Conservation (phyloP, 2,888 invertebrate genomes). For the Drosophila borborema region DNA sequence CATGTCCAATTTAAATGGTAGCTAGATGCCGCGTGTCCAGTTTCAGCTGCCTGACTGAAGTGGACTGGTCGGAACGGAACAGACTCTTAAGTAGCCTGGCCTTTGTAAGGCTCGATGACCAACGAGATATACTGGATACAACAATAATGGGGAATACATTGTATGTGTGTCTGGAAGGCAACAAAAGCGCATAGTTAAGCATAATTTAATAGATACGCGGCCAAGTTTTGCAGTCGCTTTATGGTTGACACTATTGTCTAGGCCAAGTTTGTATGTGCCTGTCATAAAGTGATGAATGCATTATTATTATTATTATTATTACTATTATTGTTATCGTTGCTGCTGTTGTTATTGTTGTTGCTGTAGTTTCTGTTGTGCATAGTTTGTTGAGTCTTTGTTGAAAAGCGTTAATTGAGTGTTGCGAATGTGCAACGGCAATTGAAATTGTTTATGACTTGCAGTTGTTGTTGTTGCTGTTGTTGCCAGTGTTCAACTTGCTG, state of each 20-base stretch:
- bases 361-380: conserved; percentile 43
- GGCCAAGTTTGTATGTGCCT: conserved; percentile 75
- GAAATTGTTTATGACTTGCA: conserved; percentile 80
- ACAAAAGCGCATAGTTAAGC: conserved; percentile 78
- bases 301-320: conserved; percentile 67
- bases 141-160: conserved; percentile 33
- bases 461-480: conserved; percentile 48
- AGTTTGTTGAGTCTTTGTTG: conserved; percentile 70
- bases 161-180: conserved; percentile 41
- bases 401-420: conserved; percentile 81
- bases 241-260: conserved; percentile 79
- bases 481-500: conserved; percentile 9
- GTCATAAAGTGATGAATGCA: conserved; percentile 79
- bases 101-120: conserved; percentile 53
- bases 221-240: conserved; percentile 62
- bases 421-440: conserved; percentile 79
- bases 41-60: conserved; percentile 27
- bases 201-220: conserved; percentile 78
- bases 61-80: neutral
- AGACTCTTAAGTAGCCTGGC: conserved; percentile 60
- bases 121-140: conserved; percentile 25
- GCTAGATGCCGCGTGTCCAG: conserved; percentile 21
- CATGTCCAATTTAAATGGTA: conserved; percentile 17
- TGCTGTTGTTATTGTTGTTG: conserved; percentile 26
- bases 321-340: conserved; percentile 23